Percentiles rank a stretch among this genome's conserved stretches.
phyloP scores from a whole-genome alignment of 2,797 vertebrate species.

The Rhodeus uyekii region DNA sequence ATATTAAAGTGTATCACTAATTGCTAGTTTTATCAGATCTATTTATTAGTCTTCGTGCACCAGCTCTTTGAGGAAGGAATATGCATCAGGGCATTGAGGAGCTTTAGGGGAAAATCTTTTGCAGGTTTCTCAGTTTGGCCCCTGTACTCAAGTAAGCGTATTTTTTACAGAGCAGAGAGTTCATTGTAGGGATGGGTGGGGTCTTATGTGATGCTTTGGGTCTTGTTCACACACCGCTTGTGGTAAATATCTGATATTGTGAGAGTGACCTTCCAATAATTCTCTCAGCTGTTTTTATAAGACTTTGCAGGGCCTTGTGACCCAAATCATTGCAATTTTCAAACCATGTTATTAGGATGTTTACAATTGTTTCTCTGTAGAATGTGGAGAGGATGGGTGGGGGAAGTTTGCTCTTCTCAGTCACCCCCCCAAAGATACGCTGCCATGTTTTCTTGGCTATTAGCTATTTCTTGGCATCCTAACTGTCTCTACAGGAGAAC shows the following conservation, averaged over 20 bases:
- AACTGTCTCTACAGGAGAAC: background rate
- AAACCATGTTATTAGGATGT: constrained; percentile 35
- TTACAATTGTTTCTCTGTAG: constrained; percentile 32
- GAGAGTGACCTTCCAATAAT: constrained; percentile 13
- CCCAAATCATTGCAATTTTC: constrained; percentile 24
- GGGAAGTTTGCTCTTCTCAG: background rate
- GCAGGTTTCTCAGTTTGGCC: background rate
- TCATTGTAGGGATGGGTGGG: background rate
- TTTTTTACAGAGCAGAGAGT: background rate
- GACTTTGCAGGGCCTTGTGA: constrained; percentile 11
- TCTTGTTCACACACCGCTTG: constrained; percentile 6
- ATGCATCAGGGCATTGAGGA: background rate
- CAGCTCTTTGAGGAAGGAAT: background rate
- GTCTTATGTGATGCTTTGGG: constrained; percentile 6
- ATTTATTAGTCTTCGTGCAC: background rate
- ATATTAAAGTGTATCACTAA: too few species aligned
- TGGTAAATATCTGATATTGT: constrained; percentile 14
- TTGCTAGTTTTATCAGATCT: background rate
- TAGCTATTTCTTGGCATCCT: too few species aligned
- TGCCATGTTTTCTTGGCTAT: constrained; percentile 3
- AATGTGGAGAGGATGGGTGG: constrained; percentile 16
- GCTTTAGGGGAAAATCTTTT: background rate
- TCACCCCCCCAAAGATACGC: background rate
- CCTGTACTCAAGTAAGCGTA: background rate
- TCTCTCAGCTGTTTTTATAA: constrained; percentile 29